Conservation (phyloP, 2,797 vertebrate genomes). For the Aeoliscus strigatus region DNA sequence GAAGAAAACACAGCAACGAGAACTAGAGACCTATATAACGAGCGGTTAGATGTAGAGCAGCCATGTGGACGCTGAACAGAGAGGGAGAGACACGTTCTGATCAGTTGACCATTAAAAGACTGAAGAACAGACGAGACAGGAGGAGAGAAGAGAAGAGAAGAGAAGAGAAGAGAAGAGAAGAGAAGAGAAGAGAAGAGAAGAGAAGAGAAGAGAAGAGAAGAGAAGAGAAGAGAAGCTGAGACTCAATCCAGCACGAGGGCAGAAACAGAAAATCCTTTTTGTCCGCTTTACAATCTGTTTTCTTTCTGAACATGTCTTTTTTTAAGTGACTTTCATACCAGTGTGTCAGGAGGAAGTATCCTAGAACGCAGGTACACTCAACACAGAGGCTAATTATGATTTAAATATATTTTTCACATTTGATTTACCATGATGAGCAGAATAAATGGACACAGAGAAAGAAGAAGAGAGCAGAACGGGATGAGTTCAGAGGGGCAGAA, state of each 20-base stretch:
- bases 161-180: not conserved
- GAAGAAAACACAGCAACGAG: not conserved
- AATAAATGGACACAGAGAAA: constrained; percentile 1
- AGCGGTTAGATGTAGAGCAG: constrained; percentile 2
- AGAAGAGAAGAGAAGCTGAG: constrained; percentile 8
- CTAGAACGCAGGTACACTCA: no score
- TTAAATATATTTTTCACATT: no score
- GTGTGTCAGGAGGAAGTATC: no score
- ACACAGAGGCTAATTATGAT: no score
- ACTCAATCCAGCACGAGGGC: no score
- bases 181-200: not conserved
- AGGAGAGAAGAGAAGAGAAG: not conserved
- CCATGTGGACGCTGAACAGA: no score
- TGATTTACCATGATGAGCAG: not conserved
- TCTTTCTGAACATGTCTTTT: no score
- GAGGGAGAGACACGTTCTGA: constrained; percentile 7
- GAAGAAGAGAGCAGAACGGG: not conserved
- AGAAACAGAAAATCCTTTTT: no score
- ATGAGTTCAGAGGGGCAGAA: not conserved
- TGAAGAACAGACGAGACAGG: constrained; percentile 2
- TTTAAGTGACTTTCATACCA: no score
- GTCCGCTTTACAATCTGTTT: no score
- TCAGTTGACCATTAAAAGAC: constrained; percentile 27
- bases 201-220: not conserved
- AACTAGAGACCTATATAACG: not conserved